These are phyloP conservation scores for Littorina saxatilis DNA, from an alignment of 1,140 invertebrate species.

Conservation along the genomic window DNA sequence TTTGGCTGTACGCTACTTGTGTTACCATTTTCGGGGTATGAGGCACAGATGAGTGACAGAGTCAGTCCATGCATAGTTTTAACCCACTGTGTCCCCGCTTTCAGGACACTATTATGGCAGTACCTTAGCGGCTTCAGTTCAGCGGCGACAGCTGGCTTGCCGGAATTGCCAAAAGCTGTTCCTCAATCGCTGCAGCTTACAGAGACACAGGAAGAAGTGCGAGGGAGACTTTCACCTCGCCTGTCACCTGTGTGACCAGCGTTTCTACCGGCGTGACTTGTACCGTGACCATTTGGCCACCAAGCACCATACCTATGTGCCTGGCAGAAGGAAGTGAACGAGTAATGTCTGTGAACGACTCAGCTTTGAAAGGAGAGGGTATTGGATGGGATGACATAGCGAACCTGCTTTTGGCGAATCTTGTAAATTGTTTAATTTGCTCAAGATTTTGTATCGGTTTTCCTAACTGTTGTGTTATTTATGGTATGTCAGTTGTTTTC, in stretches of 20 bases:
- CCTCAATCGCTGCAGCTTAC: constrained; percentile 15
- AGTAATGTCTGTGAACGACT: neutral
- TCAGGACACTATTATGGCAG: neutral
- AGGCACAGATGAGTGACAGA: too few relatives aligned
- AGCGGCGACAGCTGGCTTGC: neutral
- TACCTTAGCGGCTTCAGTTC: neutral
- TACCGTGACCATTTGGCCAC: constrained; percentile 16
- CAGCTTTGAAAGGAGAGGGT: too few relatives aligned
- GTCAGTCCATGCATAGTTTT: too few relatives aligned
- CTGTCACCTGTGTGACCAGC: constrained; percentile 30
- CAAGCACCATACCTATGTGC: constrained; percentile 17
- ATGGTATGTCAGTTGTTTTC: too few relatives aligned
- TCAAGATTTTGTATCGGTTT: too few relatives aligned
- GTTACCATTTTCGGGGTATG: too few relatives aligned
- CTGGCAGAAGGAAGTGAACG: neutral
- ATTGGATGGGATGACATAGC: too few relatives aligned
- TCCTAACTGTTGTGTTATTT: too few relatives aligned
- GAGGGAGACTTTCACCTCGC: constrained; percentile 26
- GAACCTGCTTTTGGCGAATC: too few relatives aligned
- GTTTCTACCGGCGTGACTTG: constrained; percentile 27
- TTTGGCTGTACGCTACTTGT: too few relatives aligned
- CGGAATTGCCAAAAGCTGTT: constrained; percentile 24
- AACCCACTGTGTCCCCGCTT: neutral
- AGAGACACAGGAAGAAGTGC: constrained; percentile 25
- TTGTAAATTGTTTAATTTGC: too few relatives aligned